These are phyloP conservation scores for Phymorhynchus buccinoides DNA, from an alignment of 1,140 invertebrate species.

Conservation along the genomic window DNA sequence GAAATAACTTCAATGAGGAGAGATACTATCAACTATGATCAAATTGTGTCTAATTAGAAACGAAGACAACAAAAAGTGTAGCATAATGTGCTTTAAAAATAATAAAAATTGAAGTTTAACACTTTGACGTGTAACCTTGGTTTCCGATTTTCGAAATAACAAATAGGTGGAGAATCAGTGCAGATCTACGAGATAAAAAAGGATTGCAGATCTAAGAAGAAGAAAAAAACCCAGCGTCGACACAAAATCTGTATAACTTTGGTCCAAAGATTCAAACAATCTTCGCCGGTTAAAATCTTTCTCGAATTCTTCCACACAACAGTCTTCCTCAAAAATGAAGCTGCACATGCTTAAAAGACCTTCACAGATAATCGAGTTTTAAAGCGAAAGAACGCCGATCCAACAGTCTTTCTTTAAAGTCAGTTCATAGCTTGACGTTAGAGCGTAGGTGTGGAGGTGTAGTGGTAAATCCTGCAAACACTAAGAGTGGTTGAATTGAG, in stretches of 20 bases:
- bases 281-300: too few species aligned
- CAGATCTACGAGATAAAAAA: not conserved
- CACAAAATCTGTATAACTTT: not conserved
- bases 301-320: not conserved
- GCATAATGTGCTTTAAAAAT: too few species aligned
- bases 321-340: not conserved
- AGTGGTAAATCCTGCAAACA: not conserved
- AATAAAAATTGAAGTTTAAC: too few species aligned
- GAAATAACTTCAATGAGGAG: too few species aligned
- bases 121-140: too few species aligned
- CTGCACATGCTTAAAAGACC: not conserved
- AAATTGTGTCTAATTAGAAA: too few species aligned
- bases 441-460: not conserved
- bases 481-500: not conserved
- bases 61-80: not conserved
- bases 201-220: not conserved
- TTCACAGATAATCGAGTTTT: too few species aligned
- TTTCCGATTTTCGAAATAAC: too few species aligned
- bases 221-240: not conserved
- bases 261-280: not conserved
- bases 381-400: too few species aligned
- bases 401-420: too few species aligned
- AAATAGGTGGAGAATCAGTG: not conserved
- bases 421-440: not conserved
- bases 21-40: too few species aligned